A percentile compares a stretch with the other conserved stretches of the same genome.
These are phyloP conservation scores for Macheiramphus alcinus DNA, from an alignment of 2,113 vertebrate genomes.

Conservation along the genomic window DNA sequence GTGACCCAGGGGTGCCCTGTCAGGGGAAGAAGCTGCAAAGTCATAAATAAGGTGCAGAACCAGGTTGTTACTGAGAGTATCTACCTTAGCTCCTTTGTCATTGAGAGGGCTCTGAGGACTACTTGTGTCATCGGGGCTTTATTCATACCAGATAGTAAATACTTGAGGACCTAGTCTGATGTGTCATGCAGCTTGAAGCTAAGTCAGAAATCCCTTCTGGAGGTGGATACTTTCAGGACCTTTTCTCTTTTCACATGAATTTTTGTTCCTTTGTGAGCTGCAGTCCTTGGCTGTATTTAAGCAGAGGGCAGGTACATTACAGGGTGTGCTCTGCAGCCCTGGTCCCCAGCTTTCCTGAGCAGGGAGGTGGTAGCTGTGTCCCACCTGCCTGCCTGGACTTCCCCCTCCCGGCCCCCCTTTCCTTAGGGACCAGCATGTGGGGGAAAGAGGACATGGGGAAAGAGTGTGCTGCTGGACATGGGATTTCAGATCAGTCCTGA, in stretches of 20 bases:
- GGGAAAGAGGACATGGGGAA: background rate
- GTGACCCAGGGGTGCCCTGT: background rate
- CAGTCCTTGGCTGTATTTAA: background rate
- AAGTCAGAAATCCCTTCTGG: background rate
- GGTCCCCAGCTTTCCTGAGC: background rate
- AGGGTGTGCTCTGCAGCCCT: background rate
- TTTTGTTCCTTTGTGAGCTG: background rate
- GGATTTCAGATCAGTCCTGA: background rate
- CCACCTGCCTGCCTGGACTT: background rate
- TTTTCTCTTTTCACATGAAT: background rate
- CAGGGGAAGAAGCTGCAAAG: background rate
- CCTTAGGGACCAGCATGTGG: background rate
- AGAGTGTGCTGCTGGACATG: background rate
- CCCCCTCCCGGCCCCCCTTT: rapidly evolving
- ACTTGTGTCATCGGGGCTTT: background rate
- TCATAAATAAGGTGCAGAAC: background rate
- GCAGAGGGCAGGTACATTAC: background rate
- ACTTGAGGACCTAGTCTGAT: background rate
- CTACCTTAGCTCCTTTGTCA: background rate
- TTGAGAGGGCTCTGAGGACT: background rate
- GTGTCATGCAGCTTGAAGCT: background rate
- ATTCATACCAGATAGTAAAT: background rate
- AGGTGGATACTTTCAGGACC: background rate
- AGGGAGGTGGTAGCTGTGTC: background rate
- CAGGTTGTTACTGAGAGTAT: background rate